Base-by-base conservation (phyloP, 2,888 invertebrate genomes). In the Caenorhabditis zanzibari region DNA sequence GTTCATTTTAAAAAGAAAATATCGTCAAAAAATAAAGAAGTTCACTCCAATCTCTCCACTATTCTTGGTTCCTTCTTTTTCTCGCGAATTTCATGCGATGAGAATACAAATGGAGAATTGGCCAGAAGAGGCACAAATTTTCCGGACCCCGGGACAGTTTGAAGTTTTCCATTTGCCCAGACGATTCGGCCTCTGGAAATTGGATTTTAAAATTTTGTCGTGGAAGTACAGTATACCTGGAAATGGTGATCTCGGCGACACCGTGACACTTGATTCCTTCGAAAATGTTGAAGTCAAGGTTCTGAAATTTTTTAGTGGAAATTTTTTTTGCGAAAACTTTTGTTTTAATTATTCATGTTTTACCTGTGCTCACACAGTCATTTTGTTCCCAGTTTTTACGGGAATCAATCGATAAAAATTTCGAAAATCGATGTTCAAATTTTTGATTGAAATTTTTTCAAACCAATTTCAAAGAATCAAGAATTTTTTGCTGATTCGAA, bases 251-350 rank as follows among this genome's bases (percentile, higher is more conserved):
- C 92, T 96, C 96, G 0, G 98, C 96, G 49, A 97, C 95, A 32
- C 98, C 98, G 90, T 96, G 96, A 56, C 89, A 90, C 14, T 81
- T 56, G 85, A 91, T 88, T n/a, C 91, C 93, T 77, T 99, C 98
- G 93, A 98, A 99, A 87, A 99, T 97, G 93, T 99, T 99, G 92
- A 97, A 98, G 94, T 98, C 96, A 79, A 96, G 95, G 1, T 96
- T 96, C 86, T 87, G 58, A 38, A 76, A 61, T 14, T 58, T n/a
- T n/a, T n/a, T n/a, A n/a, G n/a, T n/a, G n/a, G n/a, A n/a, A n/a
- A n/a, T n/a, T n/a, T n/a, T n/a, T n/a, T n/a, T n/a, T n/a, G n/a
- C n/a, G n/a, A n/a, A n/a, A n/a, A n/a, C n/a, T n/a, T n/a, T n/a
- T n/a, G n/a, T n/a, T n/a, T n/a, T n/a, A n/a, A n/a, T n/a, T n/a